phyloP scores from a whole-genome alignment of 2,888 invertebrate species.

The Ecliptopera silaceata region DNA sequence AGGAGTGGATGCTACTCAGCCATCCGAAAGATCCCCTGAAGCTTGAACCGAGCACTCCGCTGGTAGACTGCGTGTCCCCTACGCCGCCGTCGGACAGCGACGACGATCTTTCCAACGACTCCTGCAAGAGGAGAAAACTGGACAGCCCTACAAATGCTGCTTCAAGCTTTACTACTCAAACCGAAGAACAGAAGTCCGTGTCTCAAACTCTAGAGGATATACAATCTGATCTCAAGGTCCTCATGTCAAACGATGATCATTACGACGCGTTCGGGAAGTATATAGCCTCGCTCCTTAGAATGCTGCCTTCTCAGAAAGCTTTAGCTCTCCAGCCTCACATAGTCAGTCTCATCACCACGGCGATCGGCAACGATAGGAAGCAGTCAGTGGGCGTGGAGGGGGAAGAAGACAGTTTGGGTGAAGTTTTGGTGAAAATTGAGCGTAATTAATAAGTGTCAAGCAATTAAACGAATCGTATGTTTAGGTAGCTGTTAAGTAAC shows the following conservation, averaged over 20 bases:
- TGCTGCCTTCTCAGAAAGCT: slow-evolving; percentile 45
- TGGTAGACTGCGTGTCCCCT: too few species aligned
- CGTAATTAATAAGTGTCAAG: background rate
- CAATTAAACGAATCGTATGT: too few species aligned
- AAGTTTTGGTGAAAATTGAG: background rate
- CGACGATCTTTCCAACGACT: slow-evolving; percentile 2
- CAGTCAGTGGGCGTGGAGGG: background rate
- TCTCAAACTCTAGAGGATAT: slow-evolving; percentile 8
- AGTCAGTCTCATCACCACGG: slow-evolving; percentile 33
- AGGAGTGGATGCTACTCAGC: slow-evolving; percentile 22
- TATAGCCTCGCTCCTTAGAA: slow-evolving; percentile 49
- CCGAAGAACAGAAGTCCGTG: background rate
- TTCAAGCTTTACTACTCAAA: too few species aligned
- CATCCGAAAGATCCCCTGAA: slow-evolving; percentile 7
- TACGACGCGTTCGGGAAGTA: slow-evolving; percentile 56
- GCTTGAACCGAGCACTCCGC: too few species aligned
- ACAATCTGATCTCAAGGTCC: slow-evolving; percentile 8
- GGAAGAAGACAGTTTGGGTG: background rate
- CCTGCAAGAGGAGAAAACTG: background rate
- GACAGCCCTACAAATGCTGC: background rate
- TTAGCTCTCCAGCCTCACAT: slow-evolving; percentile 50
- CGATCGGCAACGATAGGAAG: background rate
- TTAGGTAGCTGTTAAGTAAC: too few species aligned
- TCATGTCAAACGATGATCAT: slow-evolving; percentile 38
- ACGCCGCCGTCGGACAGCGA: slow-evolving; percentile 17